Conservation (phyloP, 2,888 invertebrate genomes). For the Osmoderma eremita region DNA sequence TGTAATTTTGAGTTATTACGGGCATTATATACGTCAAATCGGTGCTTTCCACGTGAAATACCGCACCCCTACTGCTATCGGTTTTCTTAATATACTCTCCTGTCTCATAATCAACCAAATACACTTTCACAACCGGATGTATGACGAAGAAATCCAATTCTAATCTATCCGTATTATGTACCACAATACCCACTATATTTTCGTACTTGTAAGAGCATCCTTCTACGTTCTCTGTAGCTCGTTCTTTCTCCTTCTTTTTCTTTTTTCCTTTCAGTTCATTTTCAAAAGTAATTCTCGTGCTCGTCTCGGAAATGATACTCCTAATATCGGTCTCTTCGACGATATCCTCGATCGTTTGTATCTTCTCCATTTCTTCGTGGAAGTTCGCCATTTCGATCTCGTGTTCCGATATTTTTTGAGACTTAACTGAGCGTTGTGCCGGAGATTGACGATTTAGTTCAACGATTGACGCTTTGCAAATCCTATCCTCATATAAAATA, state of each 20-base stretch:
- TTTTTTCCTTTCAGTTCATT: conserved; percentile 43
- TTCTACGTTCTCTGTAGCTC: conserved; percentile 7
- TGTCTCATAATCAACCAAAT: conserved; percentile 68
- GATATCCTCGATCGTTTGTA: conserved; percentile 23
- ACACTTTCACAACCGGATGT: conserved; percentile 73
- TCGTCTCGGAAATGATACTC: conserved; percentile 17
- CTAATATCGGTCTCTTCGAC: conserved; percentile 31
- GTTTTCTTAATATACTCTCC: conserved; percentile 67
- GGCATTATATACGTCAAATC: conserved; percentile 67
- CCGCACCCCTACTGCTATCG: conserved; percentile 63
- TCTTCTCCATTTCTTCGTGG: conserved; percentile 8
- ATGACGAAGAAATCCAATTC: conserved; percentile 68
- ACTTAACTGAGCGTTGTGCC: conserved; percentile 7
- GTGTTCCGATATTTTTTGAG: conserved; percentile 30
- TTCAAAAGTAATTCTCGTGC: conserved; percentile 41
- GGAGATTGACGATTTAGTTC: conserved; percentile 15
- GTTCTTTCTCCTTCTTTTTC: conserved; percentile 38
- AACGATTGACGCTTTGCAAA: conserved; percentile 12
- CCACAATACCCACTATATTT: conserved; percentile 65
- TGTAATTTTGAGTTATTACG: conserved; percentile 70
- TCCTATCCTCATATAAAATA: conserved; percentile 49
- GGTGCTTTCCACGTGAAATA: conserved; percentile 64
- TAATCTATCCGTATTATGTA: conserved; percentile 71
- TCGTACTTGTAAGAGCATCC: conserved; percentile 48
- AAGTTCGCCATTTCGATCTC: conserved; percentile 40